Evolutionary conservation across 2,888 invertebrate species (phyloP).

Genomic region (Saturnia pavonia): DNA sequence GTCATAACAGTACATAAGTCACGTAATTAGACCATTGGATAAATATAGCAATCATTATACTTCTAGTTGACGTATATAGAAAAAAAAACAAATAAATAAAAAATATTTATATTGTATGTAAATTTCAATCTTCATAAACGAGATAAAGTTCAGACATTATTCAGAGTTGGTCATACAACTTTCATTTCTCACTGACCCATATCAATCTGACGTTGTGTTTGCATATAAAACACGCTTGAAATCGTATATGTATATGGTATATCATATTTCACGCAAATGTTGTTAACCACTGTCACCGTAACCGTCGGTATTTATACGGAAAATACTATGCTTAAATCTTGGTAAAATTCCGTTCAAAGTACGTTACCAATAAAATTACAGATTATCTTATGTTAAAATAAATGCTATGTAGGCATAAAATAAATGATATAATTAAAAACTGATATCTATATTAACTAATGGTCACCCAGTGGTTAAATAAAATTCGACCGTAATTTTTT

Average conservation of each 20-base stretch:
- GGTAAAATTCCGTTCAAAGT: too few relatives aligned
- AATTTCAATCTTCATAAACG: neutral
- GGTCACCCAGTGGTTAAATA: too few relatives aligned
- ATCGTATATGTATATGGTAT: neutral
- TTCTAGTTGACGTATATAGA: too few relatives aligned
- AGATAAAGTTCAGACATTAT: neutral
- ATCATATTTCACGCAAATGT: neutral
- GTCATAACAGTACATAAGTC: too few relatives aligned
- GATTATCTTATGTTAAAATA: too few relatives aligned
- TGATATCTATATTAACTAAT: too few relatives aligned
- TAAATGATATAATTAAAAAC: too few relatives aligned
- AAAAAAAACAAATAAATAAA: neutral
- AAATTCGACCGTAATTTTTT: too few relatives aligned
- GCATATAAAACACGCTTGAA: constrained; percentile 6
- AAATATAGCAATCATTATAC: too few relatives aligned
- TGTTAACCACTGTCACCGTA: neutral
- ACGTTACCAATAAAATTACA: too few relatives aligned
- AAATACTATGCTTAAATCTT: neutral
- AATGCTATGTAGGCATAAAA: too few relatives aligned
- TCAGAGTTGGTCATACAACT: neutral
- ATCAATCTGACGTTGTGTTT: constrained; percentile 5
- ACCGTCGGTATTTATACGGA: neutral
- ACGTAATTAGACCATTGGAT: too few relatives aligned
- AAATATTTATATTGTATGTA: neutral
- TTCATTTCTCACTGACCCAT: constrained; percentile 5